Conservation (phyloP, 2,888 invertebrate species). For the Acanthosepion pharaonis region DNA sequence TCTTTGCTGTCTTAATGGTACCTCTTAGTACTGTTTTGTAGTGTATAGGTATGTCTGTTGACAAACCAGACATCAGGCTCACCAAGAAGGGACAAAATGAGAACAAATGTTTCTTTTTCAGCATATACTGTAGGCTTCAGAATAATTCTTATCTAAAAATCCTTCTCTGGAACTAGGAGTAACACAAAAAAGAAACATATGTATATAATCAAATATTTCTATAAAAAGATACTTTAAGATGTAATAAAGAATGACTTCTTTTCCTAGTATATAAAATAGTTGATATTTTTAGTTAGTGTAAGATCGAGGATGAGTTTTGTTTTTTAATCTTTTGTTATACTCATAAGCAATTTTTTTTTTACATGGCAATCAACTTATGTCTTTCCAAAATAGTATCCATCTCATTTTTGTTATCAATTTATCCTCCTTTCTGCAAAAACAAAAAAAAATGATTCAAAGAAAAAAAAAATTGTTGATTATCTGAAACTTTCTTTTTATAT, state of each 20-base stretch:
- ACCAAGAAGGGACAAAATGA: slow-evolving; percentile 9
- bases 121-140: not conserved
- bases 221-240: not conserved
- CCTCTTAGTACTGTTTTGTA: slow-evolving; percentile 1
- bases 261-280: not conserved
- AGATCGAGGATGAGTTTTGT: not conserved
- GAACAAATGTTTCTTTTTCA: not conserved
- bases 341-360: not conserved
- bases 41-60: slow-evolving; percentile 6
- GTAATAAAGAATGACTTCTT: not conserved
- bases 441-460: not conserved
- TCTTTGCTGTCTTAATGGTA: slow-evolving; percentile 9
- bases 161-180: not conserved
- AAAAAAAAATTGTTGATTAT: not conserved
- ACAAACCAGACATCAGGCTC: not conserved
- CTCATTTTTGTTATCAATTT: not conserved
- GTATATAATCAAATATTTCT: not conserved
- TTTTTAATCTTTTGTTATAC: not conserved
- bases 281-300: slow-evolving; percentile 2
- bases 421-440: not conserved
- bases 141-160: not conserved
- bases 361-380: not conserved
- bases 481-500: not conserved
- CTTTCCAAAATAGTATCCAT: not conserved
- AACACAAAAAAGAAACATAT: not conserved